A percentile compares a stretch with the other conserved stretches of the same genome.
Conservation (phyloP, 23 tunicate genomes). For the Ciona savignyi region DNA sequence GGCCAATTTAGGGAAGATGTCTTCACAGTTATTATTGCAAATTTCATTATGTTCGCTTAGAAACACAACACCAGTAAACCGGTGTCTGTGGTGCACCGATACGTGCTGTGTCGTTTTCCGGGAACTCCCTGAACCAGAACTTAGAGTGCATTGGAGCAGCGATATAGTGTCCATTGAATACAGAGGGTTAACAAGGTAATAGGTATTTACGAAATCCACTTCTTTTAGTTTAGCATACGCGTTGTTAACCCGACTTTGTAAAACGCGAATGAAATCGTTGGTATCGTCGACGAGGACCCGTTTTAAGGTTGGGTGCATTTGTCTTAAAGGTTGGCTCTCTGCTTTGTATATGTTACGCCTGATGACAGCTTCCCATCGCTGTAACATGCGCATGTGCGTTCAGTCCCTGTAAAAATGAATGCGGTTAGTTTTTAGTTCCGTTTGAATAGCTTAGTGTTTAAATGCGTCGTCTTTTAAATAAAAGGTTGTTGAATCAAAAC, state of each 20-base stretch:
- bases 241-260: not conserved
- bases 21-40: not conserved
- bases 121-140: not conserved
- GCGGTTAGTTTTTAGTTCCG: too few species aligned
- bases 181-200: slow-evolving; percentile 15
- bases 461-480: too few species aligned
- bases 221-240: slow-evolving; percentile 1
- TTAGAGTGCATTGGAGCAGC: not conserved
- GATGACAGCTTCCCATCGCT: not conserved
- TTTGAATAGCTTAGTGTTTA: too few species aligned
- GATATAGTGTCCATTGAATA: slow-evolving; percentile 15
- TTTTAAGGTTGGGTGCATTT: not conserved
- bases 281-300: slow-evolving; percentile 6
- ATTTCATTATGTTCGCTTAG: slow-evolving; percentile 17
- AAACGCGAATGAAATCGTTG: not conserved
- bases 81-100: slow-evolving; percentile 19
- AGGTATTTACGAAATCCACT: slow-evolving; percentile 3
- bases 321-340: not conserved
- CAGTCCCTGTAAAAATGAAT: not conserved
- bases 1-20: too few species aligned
- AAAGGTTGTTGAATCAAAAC: too few species aligned
- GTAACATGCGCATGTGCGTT: not conserved
- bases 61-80: slow-evolving; percentile 1
- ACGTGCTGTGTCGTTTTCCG: slow-evolving; percentile 3
- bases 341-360: not conserved